A percentile compares a stretch with the other conserved stretches of the same genome.
Conservation (phyloP, 2,888 invertebrate genomes). For the Mythimna lalbum region DNA sequence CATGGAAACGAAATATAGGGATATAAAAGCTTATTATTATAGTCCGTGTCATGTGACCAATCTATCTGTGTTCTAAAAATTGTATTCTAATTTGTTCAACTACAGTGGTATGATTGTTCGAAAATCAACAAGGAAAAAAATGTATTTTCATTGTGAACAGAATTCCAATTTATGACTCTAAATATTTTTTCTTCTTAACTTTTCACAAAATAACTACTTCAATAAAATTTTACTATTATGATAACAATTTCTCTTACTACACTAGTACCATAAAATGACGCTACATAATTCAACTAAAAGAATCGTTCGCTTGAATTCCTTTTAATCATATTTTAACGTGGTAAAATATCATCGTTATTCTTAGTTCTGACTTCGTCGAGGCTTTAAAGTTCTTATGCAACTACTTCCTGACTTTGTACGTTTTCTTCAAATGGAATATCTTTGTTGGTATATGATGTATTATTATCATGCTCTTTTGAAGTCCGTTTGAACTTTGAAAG, state of each 20-base stretch:
- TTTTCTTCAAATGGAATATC: conserved; percentile 44
- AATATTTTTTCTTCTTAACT: too few relatives aligned
- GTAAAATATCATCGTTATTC: conserved; percentile 54
- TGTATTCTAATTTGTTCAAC: too few relatives aligned
- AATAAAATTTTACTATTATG: background rate
- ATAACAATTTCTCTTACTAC: background rate
- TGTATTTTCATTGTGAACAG: too few relatives aligned
- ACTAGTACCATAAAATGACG: conserved; percentile 10
- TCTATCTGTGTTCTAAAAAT: too few relatives aligned
- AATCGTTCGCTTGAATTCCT: conserved; percentile 34
- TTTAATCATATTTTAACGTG: conserved; percentile 61
- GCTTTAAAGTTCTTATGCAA: conserved; percentile 47
- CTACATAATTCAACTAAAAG: conserved; percentile 24
- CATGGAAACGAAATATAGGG: too few relatives aligned
- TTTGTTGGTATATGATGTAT: conserved; percentile 25
- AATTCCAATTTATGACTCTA: too few relatives aligned
- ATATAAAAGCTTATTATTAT: too few relatives aligned
- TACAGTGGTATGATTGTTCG: too few relatives aligned
- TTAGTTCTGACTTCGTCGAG: conserved; percentile 38
- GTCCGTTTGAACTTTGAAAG: conserved; percentile 24
- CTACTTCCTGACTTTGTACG: conserved; percentile 47
- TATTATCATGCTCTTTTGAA: conserved; percentile 24
- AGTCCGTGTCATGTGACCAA: too few relatives aligned
- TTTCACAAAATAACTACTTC: too few relatives aligned
- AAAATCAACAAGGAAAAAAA: too few relatives aligned